Evolutionary conservation across 2,888 invertebrate species (phyloP).

Genomic region (Esperia sulphurella): DNA sequence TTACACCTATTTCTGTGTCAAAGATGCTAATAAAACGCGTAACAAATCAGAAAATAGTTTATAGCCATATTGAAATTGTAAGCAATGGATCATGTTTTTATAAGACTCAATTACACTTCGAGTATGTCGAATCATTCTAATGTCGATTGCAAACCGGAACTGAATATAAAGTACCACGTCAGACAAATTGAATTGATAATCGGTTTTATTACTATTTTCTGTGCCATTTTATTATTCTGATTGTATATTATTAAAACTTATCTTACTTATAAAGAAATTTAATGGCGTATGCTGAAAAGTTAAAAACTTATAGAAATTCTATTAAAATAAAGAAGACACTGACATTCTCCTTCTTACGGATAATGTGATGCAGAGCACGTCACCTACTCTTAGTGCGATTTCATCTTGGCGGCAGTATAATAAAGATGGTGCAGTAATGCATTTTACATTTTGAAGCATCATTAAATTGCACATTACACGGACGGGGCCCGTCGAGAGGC

Average conservation of each 20-base stretch:
- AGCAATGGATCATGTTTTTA: slow-evolving; percentile 41
- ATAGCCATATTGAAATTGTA: not conserved
- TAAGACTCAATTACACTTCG: slow-evolving; percentile 28
- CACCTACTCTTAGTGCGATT: slow-evolving; percentile 32
- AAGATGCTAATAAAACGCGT: slow-evolving; percentile 20
- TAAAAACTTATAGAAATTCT: not conserved
- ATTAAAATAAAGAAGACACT: not conserved
- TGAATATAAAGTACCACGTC: slow-evolving; percentile 34
- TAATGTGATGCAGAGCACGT: slow-evolving; percentile 28
- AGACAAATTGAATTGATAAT: slow-evolving; percentile 25
- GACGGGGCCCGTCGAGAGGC: slow-evolving; percentile 58
- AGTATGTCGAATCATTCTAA: slow-evolving; percentile 47
- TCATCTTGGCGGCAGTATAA: slow-evolving; percentile 53
- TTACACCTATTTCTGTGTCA: slow-evolving; percentile 29
- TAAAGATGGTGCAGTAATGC: slow-evolving; percentile 73
- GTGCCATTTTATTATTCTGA: too few species aligned
- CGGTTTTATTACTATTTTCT: too few species aligned
- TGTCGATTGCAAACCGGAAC: slow-evolving; percentile 45
- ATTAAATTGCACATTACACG: slow-evolving; percentile 74
- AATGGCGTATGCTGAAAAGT: too few species aligned
- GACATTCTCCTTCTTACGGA: slow-evolving; percentile 3
- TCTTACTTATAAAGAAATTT: too few species aligned
- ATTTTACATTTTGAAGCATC: slow-evolving; percentile 75
- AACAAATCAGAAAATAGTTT: slow-evolving; percentile 4
- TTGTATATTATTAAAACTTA: too few species aligned